These are phyloP conservation scores for Temnothorax longispinosus DNA, from an alignment of 1,140 invertebrate genomes.

Conservation along the genomic window DNA sequence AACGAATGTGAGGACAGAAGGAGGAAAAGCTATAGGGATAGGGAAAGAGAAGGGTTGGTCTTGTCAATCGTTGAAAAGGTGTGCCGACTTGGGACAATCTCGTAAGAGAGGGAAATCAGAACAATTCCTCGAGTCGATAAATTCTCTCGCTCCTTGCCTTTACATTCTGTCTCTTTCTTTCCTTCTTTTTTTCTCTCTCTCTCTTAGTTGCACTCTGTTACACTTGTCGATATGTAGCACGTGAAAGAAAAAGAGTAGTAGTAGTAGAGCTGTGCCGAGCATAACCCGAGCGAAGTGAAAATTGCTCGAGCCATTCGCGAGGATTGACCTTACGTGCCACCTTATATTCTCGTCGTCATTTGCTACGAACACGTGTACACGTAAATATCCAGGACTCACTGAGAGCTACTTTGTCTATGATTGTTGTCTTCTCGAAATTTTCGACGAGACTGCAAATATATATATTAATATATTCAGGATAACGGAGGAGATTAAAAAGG, in stretches of 20 bases:
- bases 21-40: not conserved
- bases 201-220: conserved; percentile 26
- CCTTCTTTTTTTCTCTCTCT: not conserved
- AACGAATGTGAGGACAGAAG: not conserved
- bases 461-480: not conserved
- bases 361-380: conserved; percentile 34
- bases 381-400: conserved; percentile 60
- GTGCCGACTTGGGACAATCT: conserved; percentile 72
- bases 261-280: conserved; percentile 59
- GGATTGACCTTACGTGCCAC: conserved; percentile 76
- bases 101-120: conserved; percentile 77
- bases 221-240: conserved; percentile 11
- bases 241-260: not conserved
- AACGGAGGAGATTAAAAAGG: not conserved
- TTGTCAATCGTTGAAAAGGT: conserved; percentile 76
- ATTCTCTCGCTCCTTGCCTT: conserved; percentile 62
- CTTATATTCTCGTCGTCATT: conserved; percentile 59
- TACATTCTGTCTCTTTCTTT: not conserved
- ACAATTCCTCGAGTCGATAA: conserved; percentile 76
- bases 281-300: conserved; percentile 79
- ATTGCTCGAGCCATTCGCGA: conserved; percentile 77
- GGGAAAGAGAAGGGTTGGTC: conserved; percentile 53
- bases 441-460: not conserved
- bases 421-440: conserved; percentile 43
- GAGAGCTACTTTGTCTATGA: conserved; percentile 16